Percentiles rank a stretch among this genome's conserved stretches.
Evolutionary conservation across 2,113 vertebrate species (phyloP).

Genomic region (Entomyzon cyanotis): DNA sequence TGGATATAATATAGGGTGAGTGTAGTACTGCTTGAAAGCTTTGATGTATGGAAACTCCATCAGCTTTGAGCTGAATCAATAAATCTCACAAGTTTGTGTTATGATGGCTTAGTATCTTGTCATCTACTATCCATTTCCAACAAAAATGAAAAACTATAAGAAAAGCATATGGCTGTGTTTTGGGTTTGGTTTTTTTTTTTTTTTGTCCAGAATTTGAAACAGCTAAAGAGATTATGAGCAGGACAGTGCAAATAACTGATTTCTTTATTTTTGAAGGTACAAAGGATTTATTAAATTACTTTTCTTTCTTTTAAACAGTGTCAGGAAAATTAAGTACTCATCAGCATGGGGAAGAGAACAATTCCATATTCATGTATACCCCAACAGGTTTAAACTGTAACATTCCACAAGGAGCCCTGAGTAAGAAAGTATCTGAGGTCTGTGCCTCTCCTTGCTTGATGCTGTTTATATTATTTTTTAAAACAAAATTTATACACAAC

Average conservation of each 20-base stretch:
- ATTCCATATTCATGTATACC: background rate
- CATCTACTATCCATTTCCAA: constrained; percentile 45
- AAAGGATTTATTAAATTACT: background rate
- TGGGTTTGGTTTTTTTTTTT: too few relatives aligned
- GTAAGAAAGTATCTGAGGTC: background rate
- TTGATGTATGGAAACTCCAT: constrained; percentile 61
- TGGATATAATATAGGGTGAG: constrained; percentile 60
- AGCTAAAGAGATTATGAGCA: background rate
- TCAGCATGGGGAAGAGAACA: background rate
- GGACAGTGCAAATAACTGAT: background rate
- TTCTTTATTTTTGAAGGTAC: background rate
- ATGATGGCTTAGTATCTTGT: constrained; percentile 55
- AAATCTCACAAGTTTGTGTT: constrained; percentile 64
- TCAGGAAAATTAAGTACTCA: background rate
- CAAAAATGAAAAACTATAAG: constrained; percentile 36
- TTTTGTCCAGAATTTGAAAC: constrained; percentile 43
- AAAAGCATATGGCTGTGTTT: background rate
- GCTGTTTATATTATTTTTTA: background rate
- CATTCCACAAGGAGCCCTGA: background rate
- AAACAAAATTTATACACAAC: background rate
- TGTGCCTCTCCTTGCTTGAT: background rate
- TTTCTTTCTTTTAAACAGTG: background rate
- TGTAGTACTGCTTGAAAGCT: constrained; percentile 53
- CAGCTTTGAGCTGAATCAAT: constrained; percentile 70
- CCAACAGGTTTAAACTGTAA: background rate